Base-by-base conservation (phyloP, 1,140 invertebrate species). In the Aleiodes sp. region DNA sequence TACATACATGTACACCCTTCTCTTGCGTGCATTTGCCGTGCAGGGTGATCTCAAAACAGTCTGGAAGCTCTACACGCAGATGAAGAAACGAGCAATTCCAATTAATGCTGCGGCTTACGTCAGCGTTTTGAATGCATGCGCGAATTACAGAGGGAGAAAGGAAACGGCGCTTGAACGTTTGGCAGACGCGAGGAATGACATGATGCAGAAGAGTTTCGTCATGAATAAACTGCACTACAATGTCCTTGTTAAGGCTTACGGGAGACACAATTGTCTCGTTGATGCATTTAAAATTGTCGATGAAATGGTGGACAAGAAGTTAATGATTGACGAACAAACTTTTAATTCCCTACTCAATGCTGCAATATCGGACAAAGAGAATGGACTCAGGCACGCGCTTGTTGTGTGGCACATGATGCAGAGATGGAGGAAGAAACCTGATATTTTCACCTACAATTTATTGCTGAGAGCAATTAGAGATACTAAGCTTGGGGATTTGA, bases 181-280 rank as follows among this genome's bases (percentile, higher is more conserved):
- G 0, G 87, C 81, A 28, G 77, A 89, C 70, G 85, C 97, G 28
- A 82, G 91, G 62, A 81, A 90, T 71, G 84, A 90, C 16, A 92
- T 96, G 87, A 78, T 88, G 1, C 88, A 92, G 70, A 93, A 92
- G 75, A 87, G 88, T 4, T 85, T 91, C 72, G 76, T 88, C 52
- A 88, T 93, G 1, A 96, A 96, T 83, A 77, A 90, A 0, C 90
- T 90, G 2, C 94, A 93, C 79, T 97, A 95, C 74, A 92, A 96
- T 89, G 89, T 92, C 3, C 92, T 97, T 91, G 93, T 98, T 7
- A 97, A 96, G 88, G 94, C 94, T 2, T 98, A 94, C 88, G 94
- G 94, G 2, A 84, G 91, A 71, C 93, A 93, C 86, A 92, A 92
- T 4, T 91, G 95, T 80, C 76, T 96, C 10, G 68, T 88, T 57